Percentiles rank a stretch among this genome's conserved stretches.
These are phyloP conservation scores for Perdita meconis DNA, from an alignment of 2,888 invertebrate genomes.

Conservation along the genomic window DNA sequence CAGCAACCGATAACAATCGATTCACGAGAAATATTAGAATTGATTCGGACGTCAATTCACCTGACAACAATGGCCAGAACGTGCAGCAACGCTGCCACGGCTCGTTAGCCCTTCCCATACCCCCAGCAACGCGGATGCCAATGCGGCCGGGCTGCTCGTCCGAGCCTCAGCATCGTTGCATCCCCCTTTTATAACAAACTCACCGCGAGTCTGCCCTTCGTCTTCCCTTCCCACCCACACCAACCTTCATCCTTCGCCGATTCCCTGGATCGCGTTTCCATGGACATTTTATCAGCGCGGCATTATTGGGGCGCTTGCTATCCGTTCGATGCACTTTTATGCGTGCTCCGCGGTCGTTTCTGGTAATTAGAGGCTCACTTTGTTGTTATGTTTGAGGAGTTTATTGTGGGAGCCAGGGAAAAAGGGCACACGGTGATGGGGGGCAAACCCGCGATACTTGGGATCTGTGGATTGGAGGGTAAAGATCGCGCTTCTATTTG, in stretches of 20 bases:
- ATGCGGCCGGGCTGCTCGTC: conserved; percentile 13
- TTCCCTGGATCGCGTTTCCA: background rate
- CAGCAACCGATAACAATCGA: conserved; percentile 53
- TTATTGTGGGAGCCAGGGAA: too few relatives aligned
- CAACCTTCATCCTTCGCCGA: background rate
- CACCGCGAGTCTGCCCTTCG: background rate
- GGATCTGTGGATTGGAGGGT: too few relatives aligned
- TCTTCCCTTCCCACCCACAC: background rate
- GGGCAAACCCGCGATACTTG: too few relatives aligned
- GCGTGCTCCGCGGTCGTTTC: conserved; percentile 13
- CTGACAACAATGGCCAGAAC: conserved; percentile 56
- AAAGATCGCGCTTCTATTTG: too few relatives aligned
- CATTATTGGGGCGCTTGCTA: background rate
- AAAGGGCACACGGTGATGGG: too few relatives aligned
- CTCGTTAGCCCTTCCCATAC: conserved; percentile 53
- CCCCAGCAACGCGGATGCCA: conserved; percentile 38
- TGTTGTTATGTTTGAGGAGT: too few relatives aligned
- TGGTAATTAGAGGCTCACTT: too few relatives aligned
- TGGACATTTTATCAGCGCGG: conserved; percentile 19
- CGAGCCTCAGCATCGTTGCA: conserved; percentile 28
- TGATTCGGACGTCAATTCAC: conserved; percentile 57
- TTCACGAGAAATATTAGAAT: conserved; percentile 62
- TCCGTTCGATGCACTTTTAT: conserved; percentile 15
- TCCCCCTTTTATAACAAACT: conserved; percentile 38
- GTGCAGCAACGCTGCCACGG: conserved; percentile 44